Evolutionary conservation across 2,113 vertebrate species (phyloP).

Genomic region (Salvelinus sp.): DNA sequence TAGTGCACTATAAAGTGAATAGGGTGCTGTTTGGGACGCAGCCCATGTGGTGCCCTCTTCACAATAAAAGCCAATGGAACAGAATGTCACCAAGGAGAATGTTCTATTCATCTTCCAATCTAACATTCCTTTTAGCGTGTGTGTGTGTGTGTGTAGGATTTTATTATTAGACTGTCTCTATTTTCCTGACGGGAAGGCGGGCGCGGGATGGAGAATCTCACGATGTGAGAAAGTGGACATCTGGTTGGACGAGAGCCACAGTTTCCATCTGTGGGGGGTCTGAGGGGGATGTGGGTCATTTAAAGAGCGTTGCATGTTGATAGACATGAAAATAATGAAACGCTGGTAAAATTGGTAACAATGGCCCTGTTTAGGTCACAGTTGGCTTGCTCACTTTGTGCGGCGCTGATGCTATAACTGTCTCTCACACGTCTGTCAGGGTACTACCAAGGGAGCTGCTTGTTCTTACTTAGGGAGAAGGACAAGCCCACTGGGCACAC

Average conservation of each 20-base stretch:
- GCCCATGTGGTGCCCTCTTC: no score
- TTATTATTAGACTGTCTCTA: not conserved
- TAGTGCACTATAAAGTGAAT: no score
- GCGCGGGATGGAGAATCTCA: no score
- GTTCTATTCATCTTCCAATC: no score
- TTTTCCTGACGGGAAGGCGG: conserved; percentile 19
- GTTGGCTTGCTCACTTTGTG: conserved; percentile 37
- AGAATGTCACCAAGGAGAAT: no score
- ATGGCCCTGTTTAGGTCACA: conserved; percentile 39
- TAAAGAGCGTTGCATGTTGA: conserved; percentile 9
- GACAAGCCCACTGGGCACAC: no score
- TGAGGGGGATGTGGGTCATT: conserved; percentile 22
- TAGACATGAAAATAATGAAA: conserved; percentile 60
- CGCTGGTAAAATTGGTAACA: conserved; percentile 45
- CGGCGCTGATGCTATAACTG: no score
- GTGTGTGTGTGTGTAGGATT: not conserved
- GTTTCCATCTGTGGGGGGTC: conserved; percentile 53
- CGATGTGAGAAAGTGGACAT: conserved; percentile 41
- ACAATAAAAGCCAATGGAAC: no score
- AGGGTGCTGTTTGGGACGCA: no score
- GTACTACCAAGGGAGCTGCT: no score
- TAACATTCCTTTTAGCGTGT: not conserved
- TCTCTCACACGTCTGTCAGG: no score
- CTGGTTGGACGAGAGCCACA: conserved; percentile 61
- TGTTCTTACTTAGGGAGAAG: no score